These are phyloP conservation scores for Spongilla lacustris DNA, from an alignment of 37 sponge, comb jelly and placozoan genomes.

Conservation along the genomic window DNA sequence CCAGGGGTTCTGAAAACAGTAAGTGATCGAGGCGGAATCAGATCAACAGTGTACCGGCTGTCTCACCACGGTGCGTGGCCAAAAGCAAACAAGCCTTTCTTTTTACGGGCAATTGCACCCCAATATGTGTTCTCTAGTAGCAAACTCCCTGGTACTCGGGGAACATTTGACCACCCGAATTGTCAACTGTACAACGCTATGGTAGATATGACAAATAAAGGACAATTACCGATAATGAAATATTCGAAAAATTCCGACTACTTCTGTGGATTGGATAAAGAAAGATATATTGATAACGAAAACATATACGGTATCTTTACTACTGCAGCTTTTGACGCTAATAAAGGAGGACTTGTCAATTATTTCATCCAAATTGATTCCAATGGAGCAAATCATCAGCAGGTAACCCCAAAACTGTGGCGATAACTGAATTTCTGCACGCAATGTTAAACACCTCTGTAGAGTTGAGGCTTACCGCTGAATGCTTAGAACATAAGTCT, in stretches of 20 bases:
- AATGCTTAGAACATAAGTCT: too few relatives aligned
- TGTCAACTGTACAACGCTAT: neutral
- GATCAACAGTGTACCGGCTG: slow-evolving; percentile 11
- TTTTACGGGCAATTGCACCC: slow-evolving; percentile 9
- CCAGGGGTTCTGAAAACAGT: neutral
- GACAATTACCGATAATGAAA: neutral
- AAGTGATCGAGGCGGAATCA: neutral
- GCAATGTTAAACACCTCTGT: too few relatives aligned
- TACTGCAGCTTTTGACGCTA: too few relatives aligned
- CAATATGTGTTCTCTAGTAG: slow-evolving; percentile 7
- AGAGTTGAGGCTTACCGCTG: too few relatives aligned
- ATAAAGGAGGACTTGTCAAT: too few relatives aligned
- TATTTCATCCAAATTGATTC: too few relatives aligned
- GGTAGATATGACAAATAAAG: neutral
- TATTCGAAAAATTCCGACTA: neutral
- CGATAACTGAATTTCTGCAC: too few relatives aligned
- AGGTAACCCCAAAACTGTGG: too few relatives aligned
- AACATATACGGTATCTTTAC: neutral
- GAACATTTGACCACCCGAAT: neutral
- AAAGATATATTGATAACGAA: neutral
- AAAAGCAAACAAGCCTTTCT: neutral
- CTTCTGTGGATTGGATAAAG: neutral
- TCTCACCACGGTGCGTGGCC: slow-evolving; percentile 37
- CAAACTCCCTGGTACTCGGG: neutral
- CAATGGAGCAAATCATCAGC: too few relatives aligned